Evolutionary conservation across 2,113 vertebrate genomes (phyloP).

Genomic region (Phaetusa simplex): DNA sequence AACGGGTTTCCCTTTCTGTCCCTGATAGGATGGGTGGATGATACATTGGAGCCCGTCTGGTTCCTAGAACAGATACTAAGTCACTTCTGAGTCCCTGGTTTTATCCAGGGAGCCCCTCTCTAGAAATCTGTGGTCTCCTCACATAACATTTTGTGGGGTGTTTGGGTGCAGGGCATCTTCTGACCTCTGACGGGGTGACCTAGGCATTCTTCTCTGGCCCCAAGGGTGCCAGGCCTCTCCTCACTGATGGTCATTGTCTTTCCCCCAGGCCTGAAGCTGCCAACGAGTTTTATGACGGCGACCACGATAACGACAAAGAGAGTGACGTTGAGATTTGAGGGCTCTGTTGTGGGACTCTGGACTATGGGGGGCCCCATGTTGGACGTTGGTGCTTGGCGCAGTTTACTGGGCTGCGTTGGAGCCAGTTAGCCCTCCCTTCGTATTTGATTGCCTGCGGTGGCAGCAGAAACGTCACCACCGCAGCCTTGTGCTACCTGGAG

Average conservation of each 20-base stretch:
- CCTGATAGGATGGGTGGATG: not conserved
- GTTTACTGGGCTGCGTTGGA: not conserved
- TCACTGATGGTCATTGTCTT: not conserved
- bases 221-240: not conserved
- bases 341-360: not conserved
- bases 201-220: not conserved
- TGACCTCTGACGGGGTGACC: not conserved
- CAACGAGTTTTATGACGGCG: conserved; percentile 96
- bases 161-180: not conserved
- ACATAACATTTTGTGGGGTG: not conserved
- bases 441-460: not conserved
- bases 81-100: not conserved
- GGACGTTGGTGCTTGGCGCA: not conserved
- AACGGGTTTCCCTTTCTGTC: not conserved
- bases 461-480: not conserved
- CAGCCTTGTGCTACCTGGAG: not conserved
- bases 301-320: conserved; percentile 98
- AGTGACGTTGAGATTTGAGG: conserved; percentile 96
- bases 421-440: not conserved
- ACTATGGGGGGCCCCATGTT: not conserved
- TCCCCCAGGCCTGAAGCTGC: conserved; percentile 89
- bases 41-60: not conserved
- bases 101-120: not conserved
- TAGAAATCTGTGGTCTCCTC: not conserved
- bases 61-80: not conserved